phyloP scores from a whole-genome alignment of 1,140 invertebrate species.

The Asobara japonica region DNA sequence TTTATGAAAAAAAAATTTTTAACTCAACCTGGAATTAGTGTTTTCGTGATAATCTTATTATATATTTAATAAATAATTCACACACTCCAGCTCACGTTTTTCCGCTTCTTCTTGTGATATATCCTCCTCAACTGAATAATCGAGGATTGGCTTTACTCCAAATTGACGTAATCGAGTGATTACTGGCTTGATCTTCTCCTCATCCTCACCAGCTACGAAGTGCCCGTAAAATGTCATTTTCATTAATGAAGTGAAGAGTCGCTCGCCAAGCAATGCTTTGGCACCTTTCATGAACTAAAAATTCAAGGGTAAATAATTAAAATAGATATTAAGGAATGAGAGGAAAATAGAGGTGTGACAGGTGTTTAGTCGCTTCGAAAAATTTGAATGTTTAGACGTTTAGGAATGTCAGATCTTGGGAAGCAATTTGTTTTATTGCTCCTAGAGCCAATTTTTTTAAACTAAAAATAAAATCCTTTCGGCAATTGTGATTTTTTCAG shows the following conservation, averaged over 20 bases:
- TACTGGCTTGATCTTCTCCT: slow-evolving; percentile 85
- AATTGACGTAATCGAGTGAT: slow-evolving; percentile 88
- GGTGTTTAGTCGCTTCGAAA: no score
- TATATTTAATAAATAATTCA: slow-evolving; percentile 43
- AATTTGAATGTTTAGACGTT: no score
- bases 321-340: no score
- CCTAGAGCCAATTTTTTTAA: no score
- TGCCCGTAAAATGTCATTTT: slow-evolving; percentile 97
- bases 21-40: background rate
- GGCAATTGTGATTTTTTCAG: no score
- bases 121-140: slow-evolving; percentile 99
- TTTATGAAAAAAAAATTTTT: background rate
- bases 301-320: background rate
- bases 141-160: slow-evolving; percentile 97
- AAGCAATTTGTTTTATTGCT: no score
- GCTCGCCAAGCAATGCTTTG: slow-evolving; percentile 83
- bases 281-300: slow-evolving; percentile 89
- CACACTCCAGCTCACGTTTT: slow-evolving; percentile 90
- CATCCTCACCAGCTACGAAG: slow-evolving; percentile 96
- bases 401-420: no score
- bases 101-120: slow-evolving; percentile 89
- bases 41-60: no score
- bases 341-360: no score
- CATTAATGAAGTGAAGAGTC: slow-evolving; percentile 88
- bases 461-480: no score